A percentile compares a stretch with the other conserved stretches of the same genome.
Conservation (phyloP, 2,888 invertebrate species). For the Erebia palarica region DNA sequence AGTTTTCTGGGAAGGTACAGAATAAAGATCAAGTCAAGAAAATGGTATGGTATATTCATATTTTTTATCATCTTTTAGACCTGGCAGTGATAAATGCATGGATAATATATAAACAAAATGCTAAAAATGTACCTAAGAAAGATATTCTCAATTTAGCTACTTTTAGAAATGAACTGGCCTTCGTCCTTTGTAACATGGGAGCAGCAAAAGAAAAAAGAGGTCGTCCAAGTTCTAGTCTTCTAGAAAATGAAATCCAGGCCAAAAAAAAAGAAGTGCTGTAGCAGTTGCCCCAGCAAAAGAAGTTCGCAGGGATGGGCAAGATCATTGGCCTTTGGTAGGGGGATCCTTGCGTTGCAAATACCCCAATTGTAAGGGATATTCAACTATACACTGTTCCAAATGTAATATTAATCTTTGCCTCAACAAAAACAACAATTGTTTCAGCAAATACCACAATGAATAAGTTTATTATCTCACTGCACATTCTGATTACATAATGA, state of each 20-base stretch:
- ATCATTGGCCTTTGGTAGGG: neutral
- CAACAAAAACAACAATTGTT: neutral
- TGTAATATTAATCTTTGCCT: neutral
- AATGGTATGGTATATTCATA: conserved; percentile 50
- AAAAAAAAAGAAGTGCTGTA: conserved; percentile 5
- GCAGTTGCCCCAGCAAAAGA: neutral
- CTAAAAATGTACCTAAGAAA: neutral
- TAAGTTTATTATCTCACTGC: neutral
- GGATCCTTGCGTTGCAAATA: conserved; percentile 1
- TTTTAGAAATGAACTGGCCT: neutral
- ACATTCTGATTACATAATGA: neutral
- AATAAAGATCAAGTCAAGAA: conserved; percentile 44
- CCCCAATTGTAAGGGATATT: conserved; percentile 2
- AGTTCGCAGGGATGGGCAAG: neutral
- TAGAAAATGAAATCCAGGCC: neutral
- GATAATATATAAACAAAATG: conserved; percentile 38
- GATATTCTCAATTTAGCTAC: neutral
- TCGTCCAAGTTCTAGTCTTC: neutral
- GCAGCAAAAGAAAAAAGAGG: conserved; percentile 3
- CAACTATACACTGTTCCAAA: neutral
- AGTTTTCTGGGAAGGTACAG: conserved; percentile 46
- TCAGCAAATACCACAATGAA: neutral
- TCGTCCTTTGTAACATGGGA: neutral
- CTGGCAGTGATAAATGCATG: conserved; percentile 52
- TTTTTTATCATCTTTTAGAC: conserved; percentile 53